A percentile compares a stretch with the other conserved stretches of the same genome.
These are phyloP conservation scores for Oedothorax gibbosus DNA, from an alignment of 1,140 invertebrate genomes.

Conservation along the genomic window DNA sequence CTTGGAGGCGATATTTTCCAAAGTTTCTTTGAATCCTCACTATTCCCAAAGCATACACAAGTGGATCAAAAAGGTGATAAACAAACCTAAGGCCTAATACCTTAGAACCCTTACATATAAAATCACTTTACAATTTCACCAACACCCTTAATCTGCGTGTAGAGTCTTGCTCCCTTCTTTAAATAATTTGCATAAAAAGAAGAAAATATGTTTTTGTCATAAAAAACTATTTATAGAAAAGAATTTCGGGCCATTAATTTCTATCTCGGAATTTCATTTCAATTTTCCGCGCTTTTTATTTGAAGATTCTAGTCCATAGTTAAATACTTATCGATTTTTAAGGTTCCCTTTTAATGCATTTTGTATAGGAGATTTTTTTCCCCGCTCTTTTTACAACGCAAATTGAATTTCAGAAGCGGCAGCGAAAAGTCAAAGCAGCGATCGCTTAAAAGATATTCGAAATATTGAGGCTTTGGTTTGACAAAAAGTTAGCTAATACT, in stretches of 20 bases:
- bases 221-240: neutral
- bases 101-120: no score
- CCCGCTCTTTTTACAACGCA: neutral
- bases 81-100: no score
- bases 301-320: slow-evolving; percentile 7
- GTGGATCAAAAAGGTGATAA: no score
- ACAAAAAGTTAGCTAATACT: no score
- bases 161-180: neutral
- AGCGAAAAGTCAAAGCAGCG: neutral
- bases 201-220: neutral
- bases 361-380: neutral
- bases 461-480: neutral
- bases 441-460: neutral
- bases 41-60: no score
- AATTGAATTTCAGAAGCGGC: slow-evolving; percentile 6
- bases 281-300: slow-evolving; percentile 1
- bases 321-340: slow-evolving; percentile 1
- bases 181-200: slow-evolving; percentile 1
- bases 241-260: slow-evolving; percentile 14
- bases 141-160: neutral
- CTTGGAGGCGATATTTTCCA: no score
- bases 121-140: no score
- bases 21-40: no score
- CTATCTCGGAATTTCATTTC: neutral
- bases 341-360: neutral